Evolutionary conservation across 2,888 invertebrate species (phyloP), one percentile per base, ranked within the genome.

Genomic region (Agrotis exclamationis): DNA sequence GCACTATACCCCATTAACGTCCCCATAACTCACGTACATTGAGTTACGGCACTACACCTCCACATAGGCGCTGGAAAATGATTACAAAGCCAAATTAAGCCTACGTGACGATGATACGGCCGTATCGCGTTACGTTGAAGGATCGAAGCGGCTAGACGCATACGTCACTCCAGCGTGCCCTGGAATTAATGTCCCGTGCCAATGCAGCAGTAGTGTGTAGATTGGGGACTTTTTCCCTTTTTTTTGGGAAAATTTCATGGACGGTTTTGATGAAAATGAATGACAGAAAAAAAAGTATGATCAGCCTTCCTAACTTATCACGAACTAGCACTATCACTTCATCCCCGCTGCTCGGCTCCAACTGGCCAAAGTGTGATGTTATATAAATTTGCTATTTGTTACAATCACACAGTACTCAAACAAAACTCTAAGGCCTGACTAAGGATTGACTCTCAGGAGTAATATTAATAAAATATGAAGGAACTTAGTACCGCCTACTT

Each of bases 111-210:
- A 64, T 51, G 45, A 62, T 47, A 63, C 60, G 45, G 16, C 47
- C 24, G 63, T 78, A 65, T 74, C 67, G 45, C 53, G 50, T 77
- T 80, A 83, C 80, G 18, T n/a, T 72, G 79, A 82, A 82, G 88
- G 92, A 93, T 94, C 93, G 94, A 94, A 92, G 70, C 78, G 95
- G 93, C 95, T 93, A 94, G 94, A 94, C 94, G 76, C 93, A 93
- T 93, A 90, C 91, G 91, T 93, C 93, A 93, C 86, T 82, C 84
- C 85, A 76, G 74, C 85, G 85, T 89, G 80, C 75, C 84, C 88
- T 86, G 86, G 89, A 92, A 93, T 93, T 90, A 91, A 91, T 89
- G 89, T 81, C 78, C 85, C 85, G 76, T 87, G 81, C 75, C 74
- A 54, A 3, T 54, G 33, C 56, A 56, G 33, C 56, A 33, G 33